phyloP scores from a whole-genome alignment of 2,113 vertebrate species.

The Hemiscyllium ocellatum region DNA sequence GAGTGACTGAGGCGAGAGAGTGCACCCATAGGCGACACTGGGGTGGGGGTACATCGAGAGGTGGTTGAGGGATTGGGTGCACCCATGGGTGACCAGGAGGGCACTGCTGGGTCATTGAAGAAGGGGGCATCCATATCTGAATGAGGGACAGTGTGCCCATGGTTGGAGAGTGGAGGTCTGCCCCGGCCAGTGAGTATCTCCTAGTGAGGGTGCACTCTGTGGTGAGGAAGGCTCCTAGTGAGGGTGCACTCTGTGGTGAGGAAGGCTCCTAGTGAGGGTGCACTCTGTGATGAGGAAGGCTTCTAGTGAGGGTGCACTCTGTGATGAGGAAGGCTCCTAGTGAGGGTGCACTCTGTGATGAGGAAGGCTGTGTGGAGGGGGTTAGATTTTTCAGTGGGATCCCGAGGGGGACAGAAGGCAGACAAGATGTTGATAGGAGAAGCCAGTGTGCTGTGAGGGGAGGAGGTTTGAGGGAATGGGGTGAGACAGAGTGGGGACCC shows the following conservation, averaged over 20 bases:
- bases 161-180: background rate
- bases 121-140: too few relatives aligned
- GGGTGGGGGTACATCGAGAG: too few relatives aligned
- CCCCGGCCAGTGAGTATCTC: too few relatives aligned
- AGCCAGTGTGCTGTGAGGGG: background rate
- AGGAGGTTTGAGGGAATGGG: background rate
- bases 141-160: background rate
- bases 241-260: background rate
- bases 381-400: background rate
- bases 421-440: background rate
- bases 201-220: background rate
- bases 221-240: too few relatives aligned
- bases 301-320: background rate
- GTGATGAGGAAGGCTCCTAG: too few relatives aligned
- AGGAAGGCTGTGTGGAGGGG: background rate
- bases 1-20: background rate
- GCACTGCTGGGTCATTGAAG: background rate
- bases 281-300: too few relatives aligned
- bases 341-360: background rate
- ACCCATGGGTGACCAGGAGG: background rate
- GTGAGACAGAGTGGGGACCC: background rate
- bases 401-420: background rate
- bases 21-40: background rate
- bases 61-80: background rate
- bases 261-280: background rate